Conservation (phyloP, 2,888 invertebrate species). For the Phytoseiulus persimilis region DNA sequence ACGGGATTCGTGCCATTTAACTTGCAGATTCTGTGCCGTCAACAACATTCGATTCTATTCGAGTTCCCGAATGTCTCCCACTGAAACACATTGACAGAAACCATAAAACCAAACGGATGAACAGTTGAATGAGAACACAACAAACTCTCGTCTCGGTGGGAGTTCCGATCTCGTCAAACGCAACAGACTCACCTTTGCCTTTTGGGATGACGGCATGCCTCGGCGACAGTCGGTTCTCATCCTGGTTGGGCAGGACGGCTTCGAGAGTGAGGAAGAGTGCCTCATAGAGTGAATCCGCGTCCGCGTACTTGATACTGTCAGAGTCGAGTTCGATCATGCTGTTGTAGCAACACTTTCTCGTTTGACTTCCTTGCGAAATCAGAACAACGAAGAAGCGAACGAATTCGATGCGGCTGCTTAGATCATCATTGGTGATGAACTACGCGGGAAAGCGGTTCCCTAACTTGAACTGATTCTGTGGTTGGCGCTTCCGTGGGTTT, state of each 20-base stretch:
- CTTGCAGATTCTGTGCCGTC: no score
- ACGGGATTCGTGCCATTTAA: no score
- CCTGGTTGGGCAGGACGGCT: conserved; percentile 37
- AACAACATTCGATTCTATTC: no score
- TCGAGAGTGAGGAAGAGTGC: conserved; percentile 37
- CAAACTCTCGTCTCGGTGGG: no score
- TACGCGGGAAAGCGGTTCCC: not conserved
- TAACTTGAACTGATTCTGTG: not conserved
- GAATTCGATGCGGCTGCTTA: not conserved
- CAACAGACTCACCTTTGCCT: conserved; percentile 37
- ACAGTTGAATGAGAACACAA: no score
- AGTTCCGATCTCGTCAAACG: not conserved
- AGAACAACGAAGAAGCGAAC: not conserved
- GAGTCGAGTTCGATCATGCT: conserved; percentile 38
- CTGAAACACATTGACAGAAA: no score
- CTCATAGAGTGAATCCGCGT: conserved; percentile 34
- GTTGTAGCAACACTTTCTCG: not conserved
- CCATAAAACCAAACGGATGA: no score
- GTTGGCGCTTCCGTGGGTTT: not conserved
- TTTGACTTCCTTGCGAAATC: not conserved
- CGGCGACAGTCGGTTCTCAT: conserved; percentile 38
- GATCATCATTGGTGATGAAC: not conserved
- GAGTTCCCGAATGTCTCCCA: no score
- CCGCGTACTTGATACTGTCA: conserved; percentile 38
- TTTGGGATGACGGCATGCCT: conserved; percentile 33